Conservation (phyloP, 2,888 invertebrate species). For the Lasioglossum oenotherae region DNA sequence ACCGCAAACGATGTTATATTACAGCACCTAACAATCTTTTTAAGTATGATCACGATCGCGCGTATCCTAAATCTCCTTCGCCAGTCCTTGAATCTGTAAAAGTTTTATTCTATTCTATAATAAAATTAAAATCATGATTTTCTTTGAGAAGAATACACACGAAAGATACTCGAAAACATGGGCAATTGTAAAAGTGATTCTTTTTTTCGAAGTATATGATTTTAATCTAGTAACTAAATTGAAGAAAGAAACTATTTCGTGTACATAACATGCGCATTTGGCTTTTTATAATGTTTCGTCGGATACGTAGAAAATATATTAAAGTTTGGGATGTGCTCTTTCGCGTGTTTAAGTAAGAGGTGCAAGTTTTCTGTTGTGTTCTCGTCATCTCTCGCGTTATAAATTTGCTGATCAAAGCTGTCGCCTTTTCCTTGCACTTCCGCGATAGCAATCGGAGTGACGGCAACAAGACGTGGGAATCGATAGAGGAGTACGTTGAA, state of each 20-base stretch:
- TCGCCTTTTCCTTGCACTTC: slow-evolving; percentile 30
- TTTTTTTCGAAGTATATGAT: too few relatives aligned
- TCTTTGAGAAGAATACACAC: too few relatives aligned
- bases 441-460: slow-evolving; percentile 41
- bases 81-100: background rate
- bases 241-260: background rate
- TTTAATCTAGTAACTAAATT: background rate
- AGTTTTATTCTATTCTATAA: too few relatives aligned
- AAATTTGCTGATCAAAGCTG: slow-evolving; percentile 40
- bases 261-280: background rate
- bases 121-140: background rate
- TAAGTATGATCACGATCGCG: background rate
- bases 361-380: background rate
- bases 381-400: slow-evolving; percentile 23
- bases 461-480: slow-evolving; percentile 68
- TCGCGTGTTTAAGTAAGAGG: background rate
- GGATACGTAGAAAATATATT: background rate
- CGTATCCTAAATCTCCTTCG: background rate
- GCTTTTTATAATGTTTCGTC: background rate
- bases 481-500: slow-evolving; percentile 72
- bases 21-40: background rate
- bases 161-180: too few relatives aligned
- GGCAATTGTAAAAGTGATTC: too few relatives aligned
- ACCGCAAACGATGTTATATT: background rate
- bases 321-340: background rate